These are phyloP conservation scores for Equus quagga DNA, from an alignment of 2,113 vertebrate species.

Conservation along the genomic window DNA sequence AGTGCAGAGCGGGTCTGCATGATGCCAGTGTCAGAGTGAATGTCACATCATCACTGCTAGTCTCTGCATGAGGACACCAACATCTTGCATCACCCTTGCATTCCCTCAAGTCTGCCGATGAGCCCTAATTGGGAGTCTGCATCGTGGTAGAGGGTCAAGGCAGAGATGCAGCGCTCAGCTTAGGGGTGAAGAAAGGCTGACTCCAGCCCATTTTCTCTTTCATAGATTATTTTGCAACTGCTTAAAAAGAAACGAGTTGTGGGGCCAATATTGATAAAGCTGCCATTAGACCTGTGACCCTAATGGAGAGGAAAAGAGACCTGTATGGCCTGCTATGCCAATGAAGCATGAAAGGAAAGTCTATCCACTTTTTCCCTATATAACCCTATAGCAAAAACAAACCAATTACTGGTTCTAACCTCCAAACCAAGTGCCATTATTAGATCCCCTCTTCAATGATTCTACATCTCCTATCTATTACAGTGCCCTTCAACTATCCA, in stretches of 20 bases:
- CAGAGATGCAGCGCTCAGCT: background rate
- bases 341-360: background rate
- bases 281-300: background rate
- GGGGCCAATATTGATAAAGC: background rate
- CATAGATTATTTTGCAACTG: background rate
- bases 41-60: background rate
- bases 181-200: background rate
- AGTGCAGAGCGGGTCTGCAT: background rate
- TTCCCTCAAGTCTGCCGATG: background rate
- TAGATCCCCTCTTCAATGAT: background rate
- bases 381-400: background rate
- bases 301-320: background rate
- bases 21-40: background rate
- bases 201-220: background rate
- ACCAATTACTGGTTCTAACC: background rate
- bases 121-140: background rate
- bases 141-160: background rate
- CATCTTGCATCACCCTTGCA: background rate
- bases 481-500: background rate
- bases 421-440: background rate
- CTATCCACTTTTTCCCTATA: background rate
- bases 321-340: background rate
- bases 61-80: background rate
- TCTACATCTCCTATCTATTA: background rate
- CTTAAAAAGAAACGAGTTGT: slow-evolving; percentile 26